Evolutionary conservation across 2,888 invertebrate genomes (phyloP).

Genomic region (Polyommatus iphigenia): DNA sequence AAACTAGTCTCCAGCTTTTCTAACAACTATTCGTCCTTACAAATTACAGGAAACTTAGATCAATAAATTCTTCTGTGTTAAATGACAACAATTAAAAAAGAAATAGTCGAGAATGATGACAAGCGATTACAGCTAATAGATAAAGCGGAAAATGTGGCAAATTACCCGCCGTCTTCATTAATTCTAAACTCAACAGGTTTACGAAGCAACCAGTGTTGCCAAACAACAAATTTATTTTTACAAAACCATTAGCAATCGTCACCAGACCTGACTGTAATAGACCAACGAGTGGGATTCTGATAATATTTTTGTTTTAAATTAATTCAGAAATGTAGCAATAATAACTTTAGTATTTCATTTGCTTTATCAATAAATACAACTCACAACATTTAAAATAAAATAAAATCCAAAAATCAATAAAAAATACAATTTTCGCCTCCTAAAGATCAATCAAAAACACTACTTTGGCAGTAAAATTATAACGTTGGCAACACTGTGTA

Average conservation of each 20-base stretch:
- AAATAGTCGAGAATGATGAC: slow-evolving; percentile 1
- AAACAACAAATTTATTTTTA: background rate
- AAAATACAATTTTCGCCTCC: background rate
- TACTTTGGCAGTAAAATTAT: background rate
- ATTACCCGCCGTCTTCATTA: background rate
- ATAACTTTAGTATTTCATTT: no score
- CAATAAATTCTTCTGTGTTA: background rate
- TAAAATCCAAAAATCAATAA: background rate
- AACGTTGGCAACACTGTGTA: background rate
- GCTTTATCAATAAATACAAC: no score
- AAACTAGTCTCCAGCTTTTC: background rate
- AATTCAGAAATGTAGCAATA: no score
- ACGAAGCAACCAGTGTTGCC: background rate
- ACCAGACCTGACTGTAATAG: no score
- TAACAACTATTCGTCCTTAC: background rate
- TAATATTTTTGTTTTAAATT: no score
- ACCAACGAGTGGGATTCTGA: no score
- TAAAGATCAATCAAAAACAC: background rate
- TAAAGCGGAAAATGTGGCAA: slow-evolving; percentile 5
- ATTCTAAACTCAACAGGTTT: background rate
- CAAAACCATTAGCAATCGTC: background rate
- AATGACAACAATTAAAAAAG: background rate
- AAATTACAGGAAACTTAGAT: background rate
- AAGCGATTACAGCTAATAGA: background rate
- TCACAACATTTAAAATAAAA: background rate